These are phyloP conservation scores for Trichogramma pretiosum DNA, from an alignment of 1,140 invertebrate species.

Conservation along the genomic window DNA sequence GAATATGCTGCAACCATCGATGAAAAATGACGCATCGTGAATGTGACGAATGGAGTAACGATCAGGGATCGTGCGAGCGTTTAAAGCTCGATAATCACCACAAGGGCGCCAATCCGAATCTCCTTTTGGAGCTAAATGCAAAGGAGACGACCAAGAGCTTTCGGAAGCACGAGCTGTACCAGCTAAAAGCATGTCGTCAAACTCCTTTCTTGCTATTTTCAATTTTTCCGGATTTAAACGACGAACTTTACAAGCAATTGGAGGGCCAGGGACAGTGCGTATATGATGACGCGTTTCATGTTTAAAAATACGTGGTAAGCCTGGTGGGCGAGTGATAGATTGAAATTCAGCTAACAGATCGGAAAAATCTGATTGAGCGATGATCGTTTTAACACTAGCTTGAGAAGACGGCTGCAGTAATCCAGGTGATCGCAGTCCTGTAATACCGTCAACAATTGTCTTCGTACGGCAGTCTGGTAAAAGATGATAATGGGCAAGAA, in stretches of 20 bases:
- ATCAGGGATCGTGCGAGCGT: constrained; percentile 28
- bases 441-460: constrained; percentile 25
- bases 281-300: too few relatives aligned
- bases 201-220: too few relatives aligned
- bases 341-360: constrained; percentile 21
- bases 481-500: constrained; percentile 27
- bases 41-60: constrained; percentile 27
- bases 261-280: too few relatives aligned
- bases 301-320: too few relatives aligned
- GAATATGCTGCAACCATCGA: too few relatives aligned
- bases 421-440: background rate
- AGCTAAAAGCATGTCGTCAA: too few relatives aligned
- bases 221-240: too few relatives aligned
- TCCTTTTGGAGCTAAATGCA: too few relatives aligned
- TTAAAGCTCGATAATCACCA: constrained; percentile 44
- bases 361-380: constrained; percentile 11
- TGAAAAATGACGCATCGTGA: constrained; percentile 9
- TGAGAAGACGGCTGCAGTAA: background rate
- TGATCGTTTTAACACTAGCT: background rate
- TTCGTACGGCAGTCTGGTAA: constrained; percentile 24
- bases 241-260: too few relatives aligned
- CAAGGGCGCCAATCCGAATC: too few relatives aligned
- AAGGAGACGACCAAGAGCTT: too few relatives aligned
- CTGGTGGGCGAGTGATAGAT: constrained; percentile 25
- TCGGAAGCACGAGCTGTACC: too few relatives aligned